Evolutionary conservation across 2,113 vertebrate species (phyloP), one percentile per base, ranked within the genome.

Genomic region (Plestiodon gilberti): DNA sequence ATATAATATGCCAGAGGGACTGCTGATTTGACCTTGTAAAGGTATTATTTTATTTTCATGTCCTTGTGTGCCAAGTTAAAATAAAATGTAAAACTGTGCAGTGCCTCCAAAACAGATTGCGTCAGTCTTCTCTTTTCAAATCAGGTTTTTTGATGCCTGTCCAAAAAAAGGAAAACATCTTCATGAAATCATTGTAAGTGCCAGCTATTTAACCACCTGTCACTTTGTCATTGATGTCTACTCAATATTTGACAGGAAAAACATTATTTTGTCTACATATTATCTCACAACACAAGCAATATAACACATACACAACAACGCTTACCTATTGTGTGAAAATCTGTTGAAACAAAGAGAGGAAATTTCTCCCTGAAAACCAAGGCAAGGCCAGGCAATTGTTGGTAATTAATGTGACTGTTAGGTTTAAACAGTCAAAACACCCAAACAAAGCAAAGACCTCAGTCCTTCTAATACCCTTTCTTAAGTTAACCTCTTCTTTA

Each of bases 221-320:
- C 94, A 95, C 82, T 94, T 93, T 94, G 93, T 94, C 93, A 90
- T 93, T 90, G 89, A 92, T 91, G 87, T 90, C 92, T 92, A 94
- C 88, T 95, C 94, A 94, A 94, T 93, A 95, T 94, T 94, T 95
- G 91, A 94, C 92, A 94, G 94, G 92, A 93, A 96, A 94, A 95
- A 95, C 92, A 93, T 95, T 94, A 95, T 95, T 96, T 96, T 94
- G 90, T 91, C 93, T 83, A 87, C 93, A 93, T 78, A 10, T 94
- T 94, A 92, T 92, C 93, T 92, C 87, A 10, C 69, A 87, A 95
- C 91, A 95, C 93, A 91, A 90, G 88, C 83, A 94, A 90, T 48
- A 82, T 69, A 94, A 87, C 78, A 75, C 86, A 88, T 70, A 90
- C 1, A 89, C 90, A 82, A 90, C 85, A 86, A 92, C 92, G 90